A percentile compares a stretch with the other conserved stretches of the same genome.
Conservation (phyloP, 2,888 invertebrate genomes). For the Mystacides longicornis region DNA sequence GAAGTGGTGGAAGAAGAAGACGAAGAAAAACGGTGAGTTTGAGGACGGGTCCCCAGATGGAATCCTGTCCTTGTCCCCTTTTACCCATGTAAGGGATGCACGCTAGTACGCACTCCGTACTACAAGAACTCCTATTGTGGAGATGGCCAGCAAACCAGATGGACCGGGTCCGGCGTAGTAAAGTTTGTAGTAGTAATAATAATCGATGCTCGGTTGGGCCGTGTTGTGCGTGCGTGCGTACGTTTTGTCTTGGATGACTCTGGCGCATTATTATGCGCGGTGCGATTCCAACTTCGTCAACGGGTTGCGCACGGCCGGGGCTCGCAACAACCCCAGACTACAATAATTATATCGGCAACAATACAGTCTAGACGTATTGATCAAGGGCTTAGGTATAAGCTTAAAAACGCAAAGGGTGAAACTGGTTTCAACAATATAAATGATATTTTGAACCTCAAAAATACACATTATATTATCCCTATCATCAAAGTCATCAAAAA, state of each 20-base stretch:
- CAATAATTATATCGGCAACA: too few relatives aligned
- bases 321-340: too few relatives aligned
- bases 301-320: not conserved
- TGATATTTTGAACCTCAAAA: too few relatives aligned
- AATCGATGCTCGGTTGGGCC: not conserved
- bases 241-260: not conserved
- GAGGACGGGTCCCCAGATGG: constrained; percentile 6
- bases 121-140: not conserved
- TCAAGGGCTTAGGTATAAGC: too few relatives aligned
- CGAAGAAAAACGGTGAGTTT: constrained; percentile 2
- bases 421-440: too few relatives aligned
- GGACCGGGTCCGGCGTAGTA: not conserved
- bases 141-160: not conserved
- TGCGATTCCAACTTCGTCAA: constrained; percentile 1
- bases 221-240: not conserved
- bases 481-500: too few relatives aligned
- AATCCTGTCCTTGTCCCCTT: constrained; percentile 7
- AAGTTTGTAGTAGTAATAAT: not conserved
- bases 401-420: too few relatives aligned
- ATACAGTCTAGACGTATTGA: too few relatives aligned
- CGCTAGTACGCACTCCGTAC: constrained; percentile 18
- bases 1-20: not conserved
- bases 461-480: too few relatives aligned
- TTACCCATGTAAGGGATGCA: constrained; percentile 15
- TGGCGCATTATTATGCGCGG: not conserved